Base-by-base conservation (phyloP, 2,888 invertebrate genomes). In the Eristalis arbustorum region DNA sequence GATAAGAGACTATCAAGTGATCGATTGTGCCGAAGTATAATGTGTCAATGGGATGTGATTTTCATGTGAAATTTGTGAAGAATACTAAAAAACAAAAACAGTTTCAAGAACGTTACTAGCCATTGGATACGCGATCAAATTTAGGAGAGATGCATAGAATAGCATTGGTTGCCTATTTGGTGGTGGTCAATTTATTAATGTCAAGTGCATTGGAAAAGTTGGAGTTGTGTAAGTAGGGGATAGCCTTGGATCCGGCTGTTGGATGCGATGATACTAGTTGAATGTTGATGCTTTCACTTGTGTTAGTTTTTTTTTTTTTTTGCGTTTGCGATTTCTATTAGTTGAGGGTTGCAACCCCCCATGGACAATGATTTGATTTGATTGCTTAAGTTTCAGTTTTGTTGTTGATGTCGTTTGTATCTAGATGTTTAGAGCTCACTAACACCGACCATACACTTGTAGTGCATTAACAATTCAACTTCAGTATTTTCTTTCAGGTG, bases 221-320 rank as follows among this genome's bases (percentile, higher is more conserved):
- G 49, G 88, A 88, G 34, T 57, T 88, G 22, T 88, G 88, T 88
- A 80, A 88, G 88, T 88, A 87, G 28, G 63, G 62, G 23, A 73
- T 61, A 40, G 34, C 59, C 42, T 64, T 78, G 59, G 68, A 37
- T 63, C n/a, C 49, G 49, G 49, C n/a, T 49, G 49, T 49, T 77
- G 62, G 69, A 62, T 63, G 31, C 3, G 31, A 61, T 49, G 42
- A 61, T 34, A 31, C 61, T 66, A 18, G 49, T 68, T 68, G 62
- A 40, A 23, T 49, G 49, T 49, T 18, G 8, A 49, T 28, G 59
- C 25, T 25, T 23, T 59, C 13, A 5, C 18, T 49, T 49, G 6
- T 28, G 11, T 73, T 64, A n/a, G 34, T 18, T 11, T 66, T 23
- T 40, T 72, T 61, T 66, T 72, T 0, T 11, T 18, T 37, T 63